Percentiles rank a stretch among this genome's conserved stretches.
phyloP scores from a whole-genome alignment of 1,140 invertebrate species.

The Eubasilissa regina region DNA sequence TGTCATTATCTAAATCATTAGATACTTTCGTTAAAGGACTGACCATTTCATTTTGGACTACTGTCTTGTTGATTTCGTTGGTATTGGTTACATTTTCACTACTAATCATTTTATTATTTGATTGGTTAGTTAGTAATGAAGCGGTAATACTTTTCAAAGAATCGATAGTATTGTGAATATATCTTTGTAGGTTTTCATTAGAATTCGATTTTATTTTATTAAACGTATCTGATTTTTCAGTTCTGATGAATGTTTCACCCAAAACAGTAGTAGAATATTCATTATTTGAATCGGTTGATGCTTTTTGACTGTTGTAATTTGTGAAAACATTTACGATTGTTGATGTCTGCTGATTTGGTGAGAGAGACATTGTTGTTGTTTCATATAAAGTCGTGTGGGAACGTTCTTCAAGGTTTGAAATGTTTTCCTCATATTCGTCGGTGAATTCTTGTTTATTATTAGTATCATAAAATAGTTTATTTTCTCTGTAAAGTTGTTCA shows the following conservation, averaged over 20 bases:
- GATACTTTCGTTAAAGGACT: background rate
- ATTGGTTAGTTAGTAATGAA: background rate
- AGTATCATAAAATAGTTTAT: too few relatives aligned
- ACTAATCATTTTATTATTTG: background rate
- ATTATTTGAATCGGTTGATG: too few relatives aligned
- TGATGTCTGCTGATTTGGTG: background rate
- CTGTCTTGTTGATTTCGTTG: background rate
- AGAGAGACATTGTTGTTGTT: background rate
- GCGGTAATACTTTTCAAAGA: constrained; percentile 35
- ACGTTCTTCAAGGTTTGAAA: background rate
- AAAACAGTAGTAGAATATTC: background rate
- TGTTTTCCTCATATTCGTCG: background rate
- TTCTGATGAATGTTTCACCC: background rate
- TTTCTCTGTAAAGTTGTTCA: too few relatives aligned
- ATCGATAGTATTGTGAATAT: constrained; percentile 33
- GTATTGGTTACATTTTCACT: background rate
- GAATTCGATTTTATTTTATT: background rate
- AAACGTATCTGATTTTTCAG: background rate
- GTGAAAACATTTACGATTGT: background rate
- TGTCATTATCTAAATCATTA: background rate
- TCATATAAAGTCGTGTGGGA: background rate
- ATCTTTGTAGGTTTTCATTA: background rate
- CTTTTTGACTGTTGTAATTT: background rate
- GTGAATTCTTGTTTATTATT: too few relatives aligned
- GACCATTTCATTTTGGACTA: background rate